Conservation (phyloP, 2,888 invertebrate species). For the Catotricha subobsoleta region DNA sequence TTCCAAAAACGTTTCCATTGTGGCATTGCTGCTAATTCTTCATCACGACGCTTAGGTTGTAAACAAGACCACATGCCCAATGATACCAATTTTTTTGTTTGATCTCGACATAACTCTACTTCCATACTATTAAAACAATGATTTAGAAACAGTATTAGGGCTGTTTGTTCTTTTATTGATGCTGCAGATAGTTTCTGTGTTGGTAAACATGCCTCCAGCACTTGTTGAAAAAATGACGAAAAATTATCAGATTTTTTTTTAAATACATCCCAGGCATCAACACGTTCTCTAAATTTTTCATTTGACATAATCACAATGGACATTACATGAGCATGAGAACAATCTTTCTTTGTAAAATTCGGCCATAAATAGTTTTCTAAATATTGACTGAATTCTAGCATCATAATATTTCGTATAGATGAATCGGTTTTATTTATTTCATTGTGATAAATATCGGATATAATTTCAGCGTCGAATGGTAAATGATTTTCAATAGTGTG, state of each 20-base stretch:
- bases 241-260: conserved; percentile 59
- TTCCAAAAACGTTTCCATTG: conserved; percentile 89
- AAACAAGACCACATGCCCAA: conserved; percentile 86
- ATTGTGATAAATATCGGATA: conserved; percentile 74
- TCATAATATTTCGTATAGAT: conserved; percentile 77
- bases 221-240: conserved; percentile 64
- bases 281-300: conserved; percentile 93
- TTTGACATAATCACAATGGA: conserved; percentile 97
- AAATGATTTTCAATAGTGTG: conserved; percentile 54
- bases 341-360: conserved; percentile 59
- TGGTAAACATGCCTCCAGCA: conserved; percentile 51
- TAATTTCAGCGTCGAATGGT: conserved; percentile 56
- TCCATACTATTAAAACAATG: conserved; percentile 98
- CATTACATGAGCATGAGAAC: conserved; percentile 77
- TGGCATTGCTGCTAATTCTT: conserved; percentile 68
- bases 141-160: conserved; percentile 78
- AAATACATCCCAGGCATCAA: conserved; percentile 91
- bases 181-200: conserved; percentile 27
- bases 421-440: conserved; percentile 73
- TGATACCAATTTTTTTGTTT: conserved; percentile 79
- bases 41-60: conserved; percentile 68
- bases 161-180: conserved; percentile 54
- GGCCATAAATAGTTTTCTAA: conserved; percentile 96
- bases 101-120: conserved; percentile 78
- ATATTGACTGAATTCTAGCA: conserved; percentile 94